Evolutionary conservation across 2,888 invertebrate species (phyloP), one percentile per base, ranked within the genome.

Genomic region (Parnassius orleans): DNA sequence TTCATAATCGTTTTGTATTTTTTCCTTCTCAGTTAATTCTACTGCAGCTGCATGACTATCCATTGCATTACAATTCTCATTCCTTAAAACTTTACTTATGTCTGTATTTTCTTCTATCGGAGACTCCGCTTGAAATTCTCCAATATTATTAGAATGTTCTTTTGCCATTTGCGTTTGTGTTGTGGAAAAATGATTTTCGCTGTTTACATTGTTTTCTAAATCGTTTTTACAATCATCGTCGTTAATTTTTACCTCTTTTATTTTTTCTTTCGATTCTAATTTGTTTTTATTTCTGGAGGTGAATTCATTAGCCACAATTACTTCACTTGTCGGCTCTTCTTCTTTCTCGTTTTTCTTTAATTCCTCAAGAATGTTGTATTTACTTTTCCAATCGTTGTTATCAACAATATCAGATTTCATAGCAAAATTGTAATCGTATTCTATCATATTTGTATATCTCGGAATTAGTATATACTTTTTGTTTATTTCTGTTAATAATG

Each of bases 391-490:
- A 68, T 90, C 87, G 41, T 62, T 65, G 63, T 77, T 80, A 48
- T 80, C 76, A 59, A 73, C 70, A 14, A 65, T 57, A 65, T 62
- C 69, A 9, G 71, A 62, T 44, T 68, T 69, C 52, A 63, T 64
- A 53, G 67, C 64, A 42, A 65, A 66, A 11, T 58, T 54, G 43
- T 70, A 14, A 59, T 64, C 69, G 64, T 72, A 61, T 74, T 72
- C 43, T 56, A 66, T 53, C 68, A 63, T 15, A 66, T 58, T 42
- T 73, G 67, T 66, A 68, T 71, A 58, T 75, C 84, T 88, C 10
- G 91, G 91, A 66, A 90, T 90, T 0, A 91, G 75, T 69, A 91
- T 90, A 66, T 81, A 91, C 64, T 85, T 86, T 69, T 90, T 85
- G 66, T 82, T 83, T 19, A 91, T 81, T 80, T 88, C 85, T 66